A percentile compares a stretch with the other conserved stretches of the same genome.
phyloP scores from a whole-genome alignment of 2,797 vertebrate genomes.

The Scyliorhinus canicula region DNA sequence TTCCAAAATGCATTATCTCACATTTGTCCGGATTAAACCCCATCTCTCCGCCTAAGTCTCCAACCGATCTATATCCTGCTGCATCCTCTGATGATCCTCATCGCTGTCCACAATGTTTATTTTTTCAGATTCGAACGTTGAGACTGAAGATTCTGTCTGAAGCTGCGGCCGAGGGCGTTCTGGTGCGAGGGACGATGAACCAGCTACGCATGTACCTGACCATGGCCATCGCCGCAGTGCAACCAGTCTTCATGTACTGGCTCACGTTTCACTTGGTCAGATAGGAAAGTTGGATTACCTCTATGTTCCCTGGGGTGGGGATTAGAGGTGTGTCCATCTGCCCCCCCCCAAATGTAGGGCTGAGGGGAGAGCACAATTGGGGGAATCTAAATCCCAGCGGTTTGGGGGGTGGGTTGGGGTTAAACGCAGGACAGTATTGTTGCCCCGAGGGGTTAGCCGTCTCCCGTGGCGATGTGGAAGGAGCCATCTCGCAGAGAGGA shows the following conservation, averaged over 20 bases:
- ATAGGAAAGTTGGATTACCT: conserved; percentile 44
- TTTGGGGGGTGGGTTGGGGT: neutral
- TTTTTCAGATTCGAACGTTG: conserved; percentile 72
- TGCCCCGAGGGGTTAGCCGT: neutral
- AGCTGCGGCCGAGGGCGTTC: conserved; percentile 71
- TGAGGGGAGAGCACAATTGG: neutral
- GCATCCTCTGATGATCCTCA: too few relatives aligned
- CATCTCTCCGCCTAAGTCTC: too few relatives aligned
- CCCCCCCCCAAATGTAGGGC: neutral
- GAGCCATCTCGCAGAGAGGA: too few relatives aligned
- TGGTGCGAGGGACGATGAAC: conserved; percentile 73
- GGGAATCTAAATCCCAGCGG: neutral
- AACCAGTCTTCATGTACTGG: conserved; percentile 90
- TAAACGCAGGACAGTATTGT: too few relatives aligned
- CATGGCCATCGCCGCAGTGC: conserved; percentile 78
- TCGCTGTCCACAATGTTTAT: too few relatives aligned
- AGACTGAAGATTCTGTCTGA: conserved; percentile 82
- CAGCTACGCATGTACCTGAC: conserved; percentile 91
- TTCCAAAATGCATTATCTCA: too few relatives aligned
- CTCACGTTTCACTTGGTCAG: conserved; percentile 82
- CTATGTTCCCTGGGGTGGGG: neutral
- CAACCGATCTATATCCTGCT: too few relatives aligned
- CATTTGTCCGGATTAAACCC: too few relatives aligned
- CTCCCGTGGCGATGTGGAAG: neutral
- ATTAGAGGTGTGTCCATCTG: neutral